Base-by-base conservation (phyloP, 1,140 invertebrate genomes). In the Drosophila oshimai region DNA sequence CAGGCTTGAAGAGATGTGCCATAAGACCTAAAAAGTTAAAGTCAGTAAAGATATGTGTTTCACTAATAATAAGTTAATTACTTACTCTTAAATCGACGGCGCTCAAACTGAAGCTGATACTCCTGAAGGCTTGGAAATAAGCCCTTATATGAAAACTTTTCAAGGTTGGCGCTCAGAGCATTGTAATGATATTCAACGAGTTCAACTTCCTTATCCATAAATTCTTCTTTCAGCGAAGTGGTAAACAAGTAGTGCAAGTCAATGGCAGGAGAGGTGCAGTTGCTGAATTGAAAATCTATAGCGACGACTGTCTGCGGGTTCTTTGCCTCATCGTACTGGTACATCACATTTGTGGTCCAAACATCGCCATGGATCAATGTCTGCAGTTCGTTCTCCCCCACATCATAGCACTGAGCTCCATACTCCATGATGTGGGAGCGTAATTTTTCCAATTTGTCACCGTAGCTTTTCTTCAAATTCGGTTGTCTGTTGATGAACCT, bases 281-380 rank as follows among this genome's bases (percentile, higher is more conserved):
- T 51, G 13, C 68, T 69, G 17, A 86, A 74, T 39, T 91, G 90
- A 41, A 80, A 90, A 26, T 91, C 90, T 6, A 90, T 79, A 2
- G 81, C 64, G 3, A 89, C 92, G 3, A 93, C 91, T 15, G 92
- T 87, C 1, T 3, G 28, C 3, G 80, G 68, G 3, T 93, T 89
- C 0, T 86, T 90, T n/a, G 91, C 74, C 0, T 92, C 84, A 4
- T 91, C 55, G 3, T 92, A 71, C 36, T 92, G 84, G 57, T 94
- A 94, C 67, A 95, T 77, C 75, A 94, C 93, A 64, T 95, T 95
- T 54, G 94, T 94, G 0, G 92, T 89, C 94, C 94, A 95, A 6
- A 91, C 91, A 71, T 95, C 94, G n/a, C 94, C 94, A 39, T 95
- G 93, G 62, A 92, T 92, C 6, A 95, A 77, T 0, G 94, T 93